Conservation (phyloP, 1,140 invertebrate genomes). For the Ectropis grisescens region DNA sequence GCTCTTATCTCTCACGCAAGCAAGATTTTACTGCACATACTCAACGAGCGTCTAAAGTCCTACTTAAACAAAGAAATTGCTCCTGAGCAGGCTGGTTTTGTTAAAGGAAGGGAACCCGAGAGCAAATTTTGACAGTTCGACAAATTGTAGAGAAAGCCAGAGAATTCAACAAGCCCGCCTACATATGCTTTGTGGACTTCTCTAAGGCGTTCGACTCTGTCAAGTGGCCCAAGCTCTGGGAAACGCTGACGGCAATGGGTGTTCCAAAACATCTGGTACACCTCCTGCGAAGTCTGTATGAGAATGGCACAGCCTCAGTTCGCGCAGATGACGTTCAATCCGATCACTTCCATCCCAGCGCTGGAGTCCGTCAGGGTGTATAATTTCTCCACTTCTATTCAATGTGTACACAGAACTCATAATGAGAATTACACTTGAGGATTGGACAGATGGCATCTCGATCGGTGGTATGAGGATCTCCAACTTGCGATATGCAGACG, state of each 20-base stretch:
- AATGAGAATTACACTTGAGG: conserved; percentile 9
- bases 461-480: conserved; percentile 6
- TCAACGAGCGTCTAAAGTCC: conserved; percentile 10
- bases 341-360: conserved; percentile 9
- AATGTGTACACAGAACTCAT: conserved; percentile 11
- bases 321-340: conserved; percentile 2
- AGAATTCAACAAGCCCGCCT: conserved; percentile 10
- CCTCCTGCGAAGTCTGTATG: conserved; percentile 8
- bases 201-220: conserved; percentile 20
- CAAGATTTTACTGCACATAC: conserved; percentile 15
- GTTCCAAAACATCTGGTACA: conserved; percentile 14
- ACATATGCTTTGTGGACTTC: conserved; percentile 17
- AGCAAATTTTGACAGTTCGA: conserved; percentile 6
- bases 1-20: conserved; percentile 14
- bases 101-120: conserved; percentile 2
- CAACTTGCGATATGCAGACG: conserved; percentile 9
- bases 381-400: conserved; percentile 13
- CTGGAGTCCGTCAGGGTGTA: conserved; percentile 13
- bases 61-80: conserved; percentile 7
- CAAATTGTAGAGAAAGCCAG: conserved; percentile 4
- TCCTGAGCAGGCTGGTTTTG: conserved; percentile 10
- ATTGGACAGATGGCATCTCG: conserved; percentile 8
- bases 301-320: conserved; percentile 10
- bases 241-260: conserved; percentile 12
- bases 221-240: conserved; percentile 16